Conservation (phyloP, 2,797 vertebrate genomes). For the Trachops cirrhosus region DNA sequence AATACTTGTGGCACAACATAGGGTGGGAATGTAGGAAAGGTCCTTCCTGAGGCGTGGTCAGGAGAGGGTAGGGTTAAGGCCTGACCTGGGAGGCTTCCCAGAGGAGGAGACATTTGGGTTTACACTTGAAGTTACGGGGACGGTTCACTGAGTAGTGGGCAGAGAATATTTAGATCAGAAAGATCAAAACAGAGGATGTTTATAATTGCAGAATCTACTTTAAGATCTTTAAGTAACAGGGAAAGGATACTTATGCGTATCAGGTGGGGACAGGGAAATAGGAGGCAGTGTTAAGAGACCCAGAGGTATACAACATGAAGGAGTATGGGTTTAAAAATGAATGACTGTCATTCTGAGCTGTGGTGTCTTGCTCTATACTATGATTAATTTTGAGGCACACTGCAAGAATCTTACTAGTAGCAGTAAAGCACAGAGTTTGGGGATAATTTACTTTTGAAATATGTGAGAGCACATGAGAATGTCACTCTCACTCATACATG, state of each 20-base stretch:
- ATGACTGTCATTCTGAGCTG: neutral
- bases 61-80: neutral
- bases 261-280: rapidly evolving
- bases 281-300: neutral
- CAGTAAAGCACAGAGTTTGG: neutral
- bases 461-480: neutral
- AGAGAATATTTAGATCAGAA: neutral
- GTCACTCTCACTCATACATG: neutral
- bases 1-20: neutral
- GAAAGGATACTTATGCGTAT: neutral
- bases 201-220: neutral
- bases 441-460: conserved; percentile 32
- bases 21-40: neutral
- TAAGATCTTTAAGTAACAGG: neutral
- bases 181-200: neutral
- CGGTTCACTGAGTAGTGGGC: neutral
- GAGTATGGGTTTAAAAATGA: neutral
- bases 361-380: neutral
- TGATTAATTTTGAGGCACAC: neutral
- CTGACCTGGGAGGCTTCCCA: neutral
- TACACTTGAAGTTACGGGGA: neutral
- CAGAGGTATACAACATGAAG: neutral
- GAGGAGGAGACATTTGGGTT: neutral
- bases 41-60: neutral
- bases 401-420: neutral